A percentile compares a stretch with the other conserved stretches of the same genome.
Conservation (phyloP, 2,888 invertebrate genomes). For the Apamea crenata region DNA sequence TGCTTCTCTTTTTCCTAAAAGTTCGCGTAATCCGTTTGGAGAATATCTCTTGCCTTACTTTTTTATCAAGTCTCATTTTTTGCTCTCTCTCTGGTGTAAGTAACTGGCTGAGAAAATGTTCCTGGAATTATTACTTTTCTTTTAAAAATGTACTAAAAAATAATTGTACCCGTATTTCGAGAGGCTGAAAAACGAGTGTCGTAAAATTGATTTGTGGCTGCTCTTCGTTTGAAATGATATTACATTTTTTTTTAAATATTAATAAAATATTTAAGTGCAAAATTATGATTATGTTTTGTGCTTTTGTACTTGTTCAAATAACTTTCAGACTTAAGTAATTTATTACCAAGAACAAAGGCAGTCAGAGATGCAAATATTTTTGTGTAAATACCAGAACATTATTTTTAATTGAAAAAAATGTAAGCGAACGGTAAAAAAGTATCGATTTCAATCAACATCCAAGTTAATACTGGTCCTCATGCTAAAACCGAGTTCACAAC, state of each 20-base stretch:
- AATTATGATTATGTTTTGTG: not conserved
- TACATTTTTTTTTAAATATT: not conserved
- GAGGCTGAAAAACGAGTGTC: slow-evolving; percentile 31
- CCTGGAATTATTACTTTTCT: slow-evolving; percentile 36
- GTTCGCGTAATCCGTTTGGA: slow-evolving; percentile 72
- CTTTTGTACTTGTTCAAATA: not conserved
- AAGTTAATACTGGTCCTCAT: not conserved
- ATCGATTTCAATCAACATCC: not conserved
- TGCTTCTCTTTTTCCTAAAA: slow-evolving; percentile 69
- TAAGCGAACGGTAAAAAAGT: not conserved
- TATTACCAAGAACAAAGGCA: not conserved
- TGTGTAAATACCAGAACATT: not conserved
- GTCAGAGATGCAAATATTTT: not conserved
- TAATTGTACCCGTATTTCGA: slow-evolving; percentile 38
- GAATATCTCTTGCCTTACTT: slow-evolving; percentile 62
- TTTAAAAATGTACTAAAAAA: slow-evolving; percentile 36
- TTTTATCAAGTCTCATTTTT: slow-evolving; percentile 48
- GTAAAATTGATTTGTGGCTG: slow-evolving; percentile 47
- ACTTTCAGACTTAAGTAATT: not conserved
- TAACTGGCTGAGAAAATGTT: slow-evolving; percentile 23
- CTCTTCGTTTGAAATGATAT: slow-evolving; percentile 18
- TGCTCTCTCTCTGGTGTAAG: slow-evolving; percentile 30
- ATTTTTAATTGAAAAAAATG: not conserved
- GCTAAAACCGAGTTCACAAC: not conserved
- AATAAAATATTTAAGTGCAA: slow-evolving; percentile 12